Conservation (phyloP, 2,113 vertebrate genomes). For the Osmerus eperlanus region DNA sequence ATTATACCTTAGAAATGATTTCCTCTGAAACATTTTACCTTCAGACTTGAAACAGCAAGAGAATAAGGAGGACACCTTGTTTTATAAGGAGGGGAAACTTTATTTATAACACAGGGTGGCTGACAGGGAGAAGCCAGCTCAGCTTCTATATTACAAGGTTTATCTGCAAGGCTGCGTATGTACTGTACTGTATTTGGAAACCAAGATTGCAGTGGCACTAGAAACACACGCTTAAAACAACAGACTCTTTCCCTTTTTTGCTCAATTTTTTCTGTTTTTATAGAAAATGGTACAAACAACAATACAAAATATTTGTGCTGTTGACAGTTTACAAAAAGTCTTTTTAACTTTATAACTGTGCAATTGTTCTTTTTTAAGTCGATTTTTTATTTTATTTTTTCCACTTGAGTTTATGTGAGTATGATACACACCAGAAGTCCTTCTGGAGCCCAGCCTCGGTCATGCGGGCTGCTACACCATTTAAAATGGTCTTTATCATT, state of each 20-base stretch:
- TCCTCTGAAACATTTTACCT: background rate
- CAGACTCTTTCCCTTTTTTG: slow-evolving; percentile 63
- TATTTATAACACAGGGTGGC: slow-evolving; percentile 78
- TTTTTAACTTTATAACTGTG: slow-evolving; percentile 74
- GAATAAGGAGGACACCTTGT: slow-evolving; percentile 45
- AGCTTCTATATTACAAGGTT: slow-evolving; percentile 77
- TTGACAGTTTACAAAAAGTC: slow-evolving; percentile 91
- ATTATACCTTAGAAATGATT: background rate
- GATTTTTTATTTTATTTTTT: slow-evolving; percentile 43
- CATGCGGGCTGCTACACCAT: slow-evolving; percentile 83
- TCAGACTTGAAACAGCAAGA: background rate
- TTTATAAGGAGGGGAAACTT: slow-evolving; percentile 74
- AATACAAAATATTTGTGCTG: slow-evolving; percentile 99
- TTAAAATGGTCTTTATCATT: slow-evolving; percentile 63
- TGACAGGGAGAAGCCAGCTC: slow-evolving; percentile 68
- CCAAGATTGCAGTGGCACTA: slow-evolving; percentile 84
- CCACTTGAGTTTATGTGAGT: slow-evolving; percentile 60
- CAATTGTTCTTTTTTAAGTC: slow-evolving; percentile 60
- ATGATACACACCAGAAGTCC: slow-evolving; percentile 70
- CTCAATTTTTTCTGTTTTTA: slow-evolving; percentile 65
- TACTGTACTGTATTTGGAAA: slow-evolving; percentile 75
- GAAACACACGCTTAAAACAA: slow-evolving; percentile 87
- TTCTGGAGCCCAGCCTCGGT: slow-evolving; percentile 76
- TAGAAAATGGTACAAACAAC: slow-evolving; percentile 99
- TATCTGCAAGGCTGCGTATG: slow-evolving; percentile 81